phyloP scores from a whole-genome alignment of 2,888 invertebrate species.

The Dyspetes luteomarginatus region DNA sequence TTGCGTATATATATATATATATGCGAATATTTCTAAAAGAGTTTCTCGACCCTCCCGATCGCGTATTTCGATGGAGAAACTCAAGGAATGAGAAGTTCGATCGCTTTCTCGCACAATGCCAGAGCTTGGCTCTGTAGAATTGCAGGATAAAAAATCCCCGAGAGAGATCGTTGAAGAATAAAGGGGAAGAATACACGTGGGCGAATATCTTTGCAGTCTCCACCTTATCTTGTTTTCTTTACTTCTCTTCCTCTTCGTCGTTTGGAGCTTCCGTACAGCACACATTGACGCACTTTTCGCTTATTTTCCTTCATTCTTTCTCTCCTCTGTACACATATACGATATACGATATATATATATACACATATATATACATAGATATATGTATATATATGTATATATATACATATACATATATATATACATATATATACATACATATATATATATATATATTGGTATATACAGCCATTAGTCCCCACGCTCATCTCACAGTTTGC shows the following conservation, averaged over 20 bases:
- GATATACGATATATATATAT: slow-evolving; percentile 13
- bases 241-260: slow-evolving; percentile 5
- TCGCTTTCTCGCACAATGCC: slow-evolving; percentile 53
- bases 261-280: slow-evolving; percentile 43
- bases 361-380: background rate
- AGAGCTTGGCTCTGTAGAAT: slow-evolving; percentile 28
- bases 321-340: background rate
- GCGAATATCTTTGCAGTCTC: slow-evolving; percentile 49
- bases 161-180: slow-evolving; percentile 42
- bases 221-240: slow-evolving; percentile 11
- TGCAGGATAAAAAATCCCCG: background rate
- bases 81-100: slow-evolving; percentile 49
- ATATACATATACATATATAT: slow-evolving; percentile 8
- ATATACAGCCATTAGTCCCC: background rate
- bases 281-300: slow-evolving; percentile 32
- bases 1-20: slow-evolving; percentile 8
- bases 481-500: slow-evolving; percentile 34
- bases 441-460: background rate
- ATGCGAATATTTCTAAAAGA: slow-evolving; percentile 33
- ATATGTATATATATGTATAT: background rate
- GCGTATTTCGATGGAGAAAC: slow-evolving; percentile 57
- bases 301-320: slow-evolving; percentile 15
- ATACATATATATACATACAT: background rate
- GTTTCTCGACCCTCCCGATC: slow-evolving; percentile 41
- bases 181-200: slow-evolving; percentile 54